phyloP scores from a whole-genome alignment of 1,140 invertebrate species.

The Pemphigus obesinymphae region DNA sequence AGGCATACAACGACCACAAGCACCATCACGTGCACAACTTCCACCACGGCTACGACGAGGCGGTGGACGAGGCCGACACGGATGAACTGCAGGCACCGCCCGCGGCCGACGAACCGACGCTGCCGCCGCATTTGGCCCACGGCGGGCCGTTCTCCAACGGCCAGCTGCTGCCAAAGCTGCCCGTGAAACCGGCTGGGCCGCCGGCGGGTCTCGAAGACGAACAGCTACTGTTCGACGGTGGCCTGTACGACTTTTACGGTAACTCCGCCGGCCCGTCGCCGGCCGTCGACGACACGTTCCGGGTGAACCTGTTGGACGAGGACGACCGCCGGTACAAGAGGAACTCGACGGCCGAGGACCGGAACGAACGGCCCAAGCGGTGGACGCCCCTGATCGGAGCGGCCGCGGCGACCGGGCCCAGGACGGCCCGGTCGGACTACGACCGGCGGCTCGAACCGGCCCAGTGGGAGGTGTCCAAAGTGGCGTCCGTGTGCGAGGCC shows the following conservation, averaged over 20 bases:
- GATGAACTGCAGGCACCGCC: background rate
- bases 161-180: background rate
- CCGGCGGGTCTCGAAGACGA: background rate
- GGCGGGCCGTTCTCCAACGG: slow-evolving; percentile 11
- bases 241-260: background rate
- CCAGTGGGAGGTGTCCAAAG: slow-evolving; percentile 73
- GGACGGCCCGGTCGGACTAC: background rate
- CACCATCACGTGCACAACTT: slow-evolving; percentile 75
- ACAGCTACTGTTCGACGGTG: background rate
- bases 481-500: slow-evolving; percentile 64
- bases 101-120: background rate
- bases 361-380: background rate
- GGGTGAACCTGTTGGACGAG: background rate
- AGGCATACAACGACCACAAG: slow-evolving; percentile 76
- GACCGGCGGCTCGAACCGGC: slow-evolving; percentile 62
- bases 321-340: background rate
- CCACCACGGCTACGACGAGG: slow-evolving; percentile 57
- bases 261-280: background rate
- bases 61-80: slow-evolving; percentile 10
- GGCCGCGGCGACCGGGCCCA: too few relatives aligned
- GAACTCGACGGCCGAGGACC: too few relatives aligned
- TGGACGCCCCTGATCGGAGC: background rate
- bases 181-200: background rate
- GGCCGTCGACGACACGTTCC: background rate
- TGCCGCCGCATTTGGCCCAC: slow-evolving; percentile 18